Evolutionary conservation across 2,797 vertebrate species (phyloP), one percentile per base, ranked within the genome.

Genomic region (Anguilla marmorata): DNA sequence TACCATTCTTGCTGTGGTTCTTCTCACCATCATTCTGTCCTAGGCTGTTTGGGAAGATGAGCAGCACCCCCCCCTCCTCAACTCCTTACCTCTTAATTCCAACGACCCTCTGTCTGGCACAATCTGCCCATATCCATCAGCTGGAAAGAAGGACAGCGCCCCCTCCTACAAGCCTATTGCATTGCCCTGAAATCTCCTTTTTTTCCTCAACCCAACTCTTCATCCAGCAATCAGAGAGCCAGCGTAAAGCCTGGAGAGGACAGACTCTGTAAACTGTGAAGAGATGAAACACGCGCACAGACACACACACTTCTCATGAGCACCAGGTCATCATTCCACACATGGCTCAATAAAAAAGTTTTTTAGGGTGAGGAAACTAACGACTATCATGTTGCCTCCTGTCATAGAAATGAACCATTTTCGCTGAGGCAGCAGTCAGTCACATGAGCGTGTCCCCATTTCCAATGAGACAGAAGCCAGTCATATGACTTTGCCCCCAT

Each of bases 21-120:
- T 96, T 92, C 52, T 96, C 88, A 91, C 92, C 89, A 85, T 95
- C 93, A 90, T 95, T 91, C 90, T 96, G 92, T 92, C 93, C 45
- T 92, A 93, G 89, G 93, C 93, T 52, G 9, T 94, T 86, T 93
- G 92, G 89, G 87, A 86, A 90, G 89, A 92, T 76, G 82, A 74
- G 33, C 66, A 41, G 85, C 33, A 72, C 79, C 69, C 33, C 48
- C 69, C 37, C 50, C 86, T 82, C 16, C 6, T 69, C 76, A 0
- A 27, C 83, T 4, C 41, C 41, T 88, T 63, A 88, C 63, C 33
- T 45, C 58, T 19, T 0, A 3, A 24, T 21, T 41, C 37, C 80
- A 83, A 24, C n/a, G 21, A 5, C 27, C 60, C 2, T 2, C 33
- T 37, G 19, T 72, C 84, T 41, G 9, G 48, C 86, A 11, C 37